Percentiles rank a stretch among this genome's conserved stretches.
These are phyloP conservation scores for Sakesphorus luctuosus DNA, from an alignment of 2,113 vertebrate species.

Conservation along the genomic window DNA sequence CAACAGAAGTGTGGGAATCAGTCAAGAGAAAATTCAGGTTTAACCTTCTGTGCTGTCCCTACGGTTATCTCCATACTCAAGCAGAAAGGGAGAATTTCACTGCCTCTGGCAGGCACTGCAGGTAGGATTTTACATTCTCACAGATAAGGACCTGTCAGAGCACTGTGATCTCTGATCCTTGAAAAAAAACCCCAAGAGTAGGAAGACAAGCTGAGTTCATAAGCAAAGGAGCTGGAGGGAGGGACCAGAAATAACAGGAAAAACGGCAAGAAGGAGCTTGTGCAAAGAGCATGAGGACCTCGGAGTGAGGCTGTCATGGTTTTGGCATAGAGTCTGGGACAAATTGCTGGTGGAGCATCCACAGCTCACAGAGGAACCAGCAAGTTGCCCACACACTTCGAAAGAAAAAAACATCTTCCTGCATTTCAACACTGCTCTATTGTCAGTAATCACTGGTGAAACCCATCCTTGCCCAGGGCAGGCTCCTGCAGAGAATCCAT, in stretches of 20 bases:
- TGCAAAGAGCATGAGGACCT: background rate
- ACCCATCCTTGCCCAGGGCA: background rate
- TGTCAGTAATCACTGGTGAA: conserved; percentile 5
- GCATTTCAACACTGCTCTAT: background rate
- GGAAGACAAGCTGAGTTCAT: background rate
- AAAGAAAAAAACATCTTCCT: background rate
- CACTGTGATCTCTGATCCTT: background rate
- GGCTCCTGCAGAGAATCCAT: background rate
- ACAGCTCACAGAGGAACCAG: background rate
- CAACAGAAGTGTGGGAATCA: background rate
- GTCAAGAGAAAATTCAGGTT: background rate
- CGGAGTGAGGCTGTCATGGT: background rate
- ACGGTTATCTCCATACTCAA: background rate
- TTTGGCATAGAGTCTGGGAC: conserved; percentile 28
- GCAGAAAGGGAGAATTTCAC: background rate
- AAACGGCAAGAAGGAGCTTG: background rate
- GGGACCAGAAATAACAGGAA: background rate
- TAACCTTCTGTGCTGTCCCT: background rate
- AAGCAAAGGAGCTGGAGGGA: background rate
- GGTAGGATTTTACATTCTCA: background rate
- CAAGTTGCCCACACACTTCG: background rate
- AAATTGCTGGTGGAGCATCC: conserved; percentile 28
- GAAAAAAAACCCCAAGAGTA: background rate
- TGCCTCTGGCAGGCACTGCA: background rate
- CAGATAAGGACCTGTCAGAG: background rate